phyloP scores from a whole-genome alignment of 2,797 vertebrate species.

The Balearica regulorum region DNA sequence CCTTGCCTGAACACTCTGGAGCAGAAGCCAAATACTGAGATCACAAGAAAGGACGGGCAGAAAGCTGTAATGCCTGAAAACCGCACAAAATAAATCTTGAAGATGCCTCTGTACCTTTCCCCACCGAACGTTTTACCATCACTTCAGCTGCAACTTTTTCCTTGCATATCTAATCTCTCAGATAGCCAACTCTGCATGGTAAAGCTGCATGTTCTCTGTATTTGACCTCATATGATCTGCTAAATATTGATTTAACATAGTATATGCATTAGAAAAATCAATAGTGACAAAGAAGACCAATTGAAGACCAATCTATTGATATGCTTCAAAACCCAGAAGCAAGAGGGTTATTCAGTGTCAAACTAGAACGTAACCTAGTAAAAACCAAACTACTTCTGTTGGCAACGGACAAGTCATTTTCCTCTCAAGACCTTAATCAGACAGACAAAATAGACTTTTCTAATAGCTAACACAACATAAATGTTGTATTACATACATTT shows the following conservation, averaged over 20 bases:
- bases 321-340: neutral
- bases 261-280: conserved; percentile 12
- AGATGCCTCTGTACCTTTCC: rapidly evolving
- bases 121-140: neutral
- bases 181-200: neutral
- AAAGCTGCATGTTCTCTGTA: neutral
- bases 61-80: neutral
- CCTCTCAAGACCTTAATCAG: neutral
- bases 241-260: neutral
- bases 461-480: neutral
- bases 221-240: neutral
- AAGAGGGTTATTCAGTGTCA: neutral
- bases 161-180: neutral
- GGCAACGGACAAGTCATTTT: neutral
- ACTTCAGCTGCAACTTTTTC: neutral
- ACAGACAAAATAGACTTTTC: neutral
- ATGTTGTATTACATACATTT: neutral
- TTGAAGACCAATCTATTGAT: neutral
- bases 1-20: neutral
- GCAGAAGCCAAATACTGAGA: neutral
- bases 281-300: conserved; percentile 8
- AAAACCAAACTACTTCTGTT: neutral
- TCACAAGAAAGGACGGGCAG: rapidly evolving
- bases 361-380: neutral
- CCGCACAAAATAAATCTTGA: neutral